Conservation (phyloP, 2,113 vertebrate species). For the Mionectes macconnelli region DNA sequence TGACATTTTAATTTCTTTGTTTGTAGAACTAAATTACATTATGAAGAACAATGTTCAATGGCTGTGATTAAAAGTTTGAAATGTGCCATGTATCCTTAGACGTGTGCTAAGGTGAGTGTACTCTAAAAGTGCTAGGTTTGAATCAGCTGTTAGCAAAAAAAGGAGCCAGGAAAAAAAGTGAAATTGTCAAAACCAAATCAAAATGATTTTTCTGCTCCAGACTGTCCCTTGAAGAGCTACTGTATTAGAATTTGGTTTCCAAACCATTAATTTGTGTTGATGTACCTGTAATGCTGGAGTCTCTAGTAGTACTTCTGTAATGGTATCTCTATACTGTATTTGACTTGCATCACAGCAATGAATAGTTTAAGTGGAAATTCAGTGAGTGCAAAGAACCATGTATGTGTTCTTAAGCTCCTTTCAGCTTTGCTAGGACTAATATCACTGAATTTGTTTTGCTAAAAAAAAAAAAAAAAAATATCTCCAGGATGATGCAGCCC, state of each 20-base stretch:
- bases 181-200: conserved; percentile 10
- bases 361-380: not conserved
- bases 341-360: not conserved
- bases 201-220: conserved; percentile 6
- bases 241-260: not conserved
- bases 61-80: conserved; percentile 6
- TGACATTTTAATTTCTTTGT: conserved; percentile 16
- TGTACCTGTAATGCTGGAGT: not conserved
- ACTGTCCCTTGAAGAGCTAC: not conserved
- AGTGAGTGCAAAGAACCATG: not conserved
- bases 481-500: not conserved
- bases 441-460: not conserved
- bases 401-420: not conserved
- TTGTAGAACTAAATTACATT: not conserved
- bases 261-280: not conserved
- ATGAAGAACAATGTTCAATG: not conserved
- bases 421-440: not conserved
- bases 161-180: not conserved
- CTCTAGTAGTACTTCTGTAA: not conserved
- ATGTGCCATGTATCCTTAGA: not conserved
- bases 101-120: too few species aligned
- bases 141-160: not conserved
- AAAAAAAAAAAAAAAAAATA: not conserved
- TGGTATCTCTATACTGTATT: not conserved
- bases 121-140: not conserved